These are phyloP conservation scores for Didymodactylos carnosus DNA, from an alignment of 2,888 invertebrate species.

Conservation along the genomic window DNA sequence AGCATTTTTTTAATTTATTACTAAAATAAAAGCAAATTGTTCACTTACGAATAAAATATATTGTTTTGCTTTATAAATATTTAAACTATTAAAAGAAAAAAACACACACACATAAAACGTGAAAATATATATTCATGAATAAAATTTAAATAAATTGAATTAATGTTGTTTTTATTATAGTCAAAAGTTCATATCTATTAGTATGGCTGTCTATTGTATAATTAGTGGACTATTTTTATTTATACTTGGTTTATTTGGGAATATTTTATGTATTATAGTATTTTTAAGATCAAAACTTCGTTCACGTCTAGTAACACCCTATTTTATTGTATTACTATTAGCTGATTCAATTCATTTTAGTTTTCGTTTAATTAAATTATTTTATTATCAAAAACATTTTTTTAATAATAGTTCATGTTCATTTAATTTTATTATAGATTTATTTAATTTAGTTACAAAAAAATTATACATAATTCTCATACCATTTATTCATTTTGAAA, in stretches of 20 bases:
- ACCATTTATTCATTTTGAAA: not conserved
- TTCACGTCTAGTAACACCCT: not conserved
- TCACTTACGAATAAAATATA: too few relatives aligned
- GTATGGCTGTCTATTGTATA: too few relatives aligned
- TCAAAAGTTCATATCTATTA: too few relatives aligned
- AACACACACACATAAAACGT: too few relatives aligned
- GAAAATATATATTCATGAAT: too few relatives aligned
- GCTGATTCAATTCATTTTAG: not conserved
- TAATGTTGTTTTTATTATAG: too few relatives aligned
- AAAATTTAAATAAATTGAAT: too few relatives aligned
- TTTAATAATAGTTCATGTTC: not conserved
- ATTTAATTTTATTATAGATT: not conserved
- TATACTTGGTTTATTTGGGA: not conserved
- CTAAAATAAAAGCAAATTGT: too few relatives aligned
- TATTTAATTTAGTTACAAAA: not conserved
- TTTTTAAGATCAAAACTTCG: not conserved
- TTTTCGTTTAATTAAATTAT: not conserved
- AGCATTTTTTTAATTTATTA: too few relatives aligned
- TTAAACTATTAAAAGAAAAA: too few relatives aligned
- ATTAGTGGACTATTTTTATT: too few relatives aligned
- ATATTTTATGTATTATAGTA: not conserved
- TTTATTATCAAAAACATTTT: not conserved
- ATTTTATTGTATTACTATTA: not conserved
- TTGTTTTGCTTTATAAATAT: too few relatives aligned
- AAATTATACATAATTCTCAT: not conserved